These are phyloP conservation scores for Plemyria rubiginata DNA, from an alignment of 2,888 invertebrate species.

Conservation along the genomic window DNA sequence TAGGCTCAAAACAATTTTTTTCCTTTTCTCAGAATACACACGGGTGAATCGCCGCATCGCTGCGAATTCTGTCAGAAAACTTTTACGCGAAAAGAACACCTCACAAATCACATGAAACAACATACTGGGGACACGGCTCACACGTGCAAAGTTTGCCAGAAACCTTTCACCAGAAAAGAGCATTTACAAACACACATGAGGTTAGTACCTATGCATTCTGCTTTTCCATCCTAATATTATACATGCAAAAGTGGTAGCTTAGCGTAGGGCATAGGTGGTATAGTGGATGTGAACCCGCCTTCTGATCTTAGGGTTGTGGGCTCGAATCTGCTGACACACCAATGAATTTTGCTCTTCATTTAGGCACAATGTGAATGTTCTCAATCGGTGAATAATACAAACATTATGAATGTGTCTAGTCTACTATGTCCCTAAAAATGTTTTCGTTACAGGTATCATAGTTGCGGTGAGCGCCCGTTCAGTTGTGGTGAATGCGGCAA, in stretches of 20 bases:
- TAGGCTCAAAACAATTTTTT: constrained; percentile 5
- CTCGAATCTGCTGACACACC: too few species aligned
- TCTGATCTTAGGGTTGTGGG: too few species aligned
- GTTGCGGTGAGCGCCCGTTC: constrained; percentile 91
- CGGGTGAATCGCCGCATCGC: constrained; percentile 90
- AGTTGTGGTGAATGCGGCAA: constrained; percentile 94
- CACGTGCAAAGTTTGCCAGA: constrained; percentile 89
- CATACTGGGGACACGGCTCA: constrained; percentile 90
- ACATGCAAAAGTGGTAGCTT: too few species aligned
- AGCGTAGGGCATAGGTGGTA: too few species aligned
- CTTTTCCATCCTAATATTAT: too few species aligned
- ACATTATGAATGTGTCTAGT: neutral
- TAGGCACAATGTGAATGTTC: too few species aligned
- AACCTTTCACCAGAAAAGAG: constrained; percentile 90
- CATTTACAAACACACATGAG: constrained; percentile 91
- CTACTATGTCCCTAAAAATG: neutral
- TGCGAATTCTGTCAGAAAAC: constrained; percentile 90
- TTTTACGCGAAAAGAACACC: constrained; percentile 89
- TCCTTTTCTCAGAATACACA: constrained; percentile 74
- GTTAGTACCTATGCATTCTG: constrained; percentile 57
- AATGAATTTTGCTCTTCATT: too few species aligned
- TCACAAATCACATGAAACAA: constrained; percentile 88
- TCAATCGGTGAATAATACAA: too few species aligned
- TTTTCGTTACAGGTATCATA: constrained; percentile 80
- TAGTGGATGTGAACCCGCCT: too few species aligned